These are phyloP conservation scores for Albula glossodonta DNA, from an alignment of 2,113 vertebrate species.

Conservation along the genomic window DNA sequence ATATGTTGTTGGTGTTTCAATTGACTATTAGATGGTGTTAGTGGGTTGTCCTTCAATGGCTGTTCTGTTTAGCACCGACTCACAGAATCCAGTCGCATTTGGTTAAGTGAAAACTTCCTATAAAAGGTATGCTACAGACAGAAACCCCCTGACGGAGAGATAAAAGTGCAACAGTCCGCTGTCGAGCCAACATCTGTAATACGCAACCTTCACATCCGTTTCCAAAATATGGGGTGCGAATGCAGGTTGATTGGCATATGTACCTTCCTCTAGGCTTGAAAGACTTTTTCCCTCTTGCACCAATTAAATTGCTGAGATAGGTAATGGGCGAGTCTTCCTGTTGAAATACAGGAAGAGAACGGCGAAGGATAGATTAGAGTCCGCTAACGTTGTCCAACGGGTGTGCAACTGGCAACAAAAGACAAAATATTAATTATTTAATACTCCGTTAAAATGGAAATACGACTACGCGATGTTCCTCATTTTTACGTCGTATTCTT, in stretches of 20 bases:
- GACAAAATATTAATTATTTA: not conserved
- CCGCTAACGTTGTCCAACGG: not conserved
- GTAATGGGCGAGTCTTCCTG: not conserved
- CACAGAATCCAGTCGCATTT: too few relatives aligned
- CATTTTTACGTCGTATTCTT: not conserved
- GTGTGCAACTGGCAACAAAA: not conserved
- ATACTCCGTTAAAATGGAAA: not conserved
- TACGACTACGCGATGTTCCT: not conserved
- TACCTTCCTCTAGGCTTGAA: not conserved
- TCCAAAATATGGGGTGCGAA: not conserved
- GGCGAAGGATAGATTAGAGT: not conserved
- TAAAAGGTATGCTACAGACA: too few relatives aligned
- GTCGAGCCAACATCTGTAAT: too few relatives aligned
- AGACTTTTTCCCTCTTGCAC: not conserved
- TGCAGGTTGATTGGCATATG: not conserved
- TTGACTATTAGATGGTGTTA: too few relatives aligned
- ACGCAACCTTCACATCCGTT: not conserved
- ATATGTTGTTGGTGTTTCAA: too few relatives aligned
- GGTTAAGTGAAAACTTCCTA: too few relatives aligned
- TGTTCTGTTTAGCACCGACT: too few relatives aligned
- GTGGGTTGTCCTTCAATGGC: too few relatives aligned
- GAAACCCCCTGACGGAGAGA: too few relatives aligned
- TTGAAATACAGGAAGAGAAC: constrained; percentile 24
- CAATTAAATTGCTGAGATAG: not conserved
- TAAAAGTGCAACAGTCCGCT: too few relatives aligned